Evolutionary conservation across 64 coral and sea anemone species (phyloP), one percentile per base, ranked within the genome.

Genomic region (Acropora yongei): DNA sequence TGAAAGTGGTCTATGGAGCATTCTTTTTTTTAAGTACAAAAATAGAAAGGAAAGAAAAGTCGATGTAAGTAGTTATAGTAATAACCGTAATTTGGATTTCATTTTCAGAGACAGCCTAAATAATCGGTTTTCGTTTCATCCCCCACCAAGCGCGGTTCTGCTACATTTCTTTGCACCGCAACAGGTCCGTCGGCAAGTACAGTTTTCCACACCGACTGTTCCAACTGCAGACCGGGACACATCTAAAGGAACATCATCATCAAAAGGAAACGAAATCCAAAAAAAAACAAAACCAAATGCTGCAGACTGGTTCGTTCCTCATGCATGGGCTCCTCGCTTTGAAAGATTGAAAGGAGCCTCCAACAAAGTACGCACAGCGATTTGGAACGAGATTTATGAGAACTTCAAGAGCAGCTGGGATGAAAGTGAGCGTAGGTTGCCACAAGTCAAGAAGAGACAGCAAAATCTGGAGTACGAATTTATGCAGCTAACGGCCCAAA

Each of bases 331-430:
- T 80, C 6, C 50, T 58, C 49, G 78, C 40, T 58, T 58, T 57
- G 78, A 80, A 61, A 61, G 57, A 61, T 12, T 61, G 57, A 61
- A 61, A 11, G 49, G 49, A 80, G 78, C 78, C 50, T 80, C 78
- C 78, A 41, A 80, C 49, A 57, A 80, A 80, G 78, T 40, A 30
- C 18, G 49, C 78, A 58, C 78, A 80, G 78, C 49, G n/a, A 80
- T 58, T 80, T 80, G 78, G 78, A 80, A 80, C 41, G 49, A 80
- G 19, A 80, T 75, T 75, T 75, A 43, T n/a, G 5, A 75, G 72
- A 41, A 75, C 72, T 75, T 75, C 8, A 75, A 75, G 72, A 75
- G 72, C 41, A 75, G 72, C 30, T 75, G 18, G 20, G 1, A 73
- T 40, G n/a, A 20, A 20, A 73, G 69, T 73, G 69, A 73, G 69